phyloP scores from a whole-genome alignment of 2,113 vertebrate species.

The Ailuropoda melanoleuca region DNA sequence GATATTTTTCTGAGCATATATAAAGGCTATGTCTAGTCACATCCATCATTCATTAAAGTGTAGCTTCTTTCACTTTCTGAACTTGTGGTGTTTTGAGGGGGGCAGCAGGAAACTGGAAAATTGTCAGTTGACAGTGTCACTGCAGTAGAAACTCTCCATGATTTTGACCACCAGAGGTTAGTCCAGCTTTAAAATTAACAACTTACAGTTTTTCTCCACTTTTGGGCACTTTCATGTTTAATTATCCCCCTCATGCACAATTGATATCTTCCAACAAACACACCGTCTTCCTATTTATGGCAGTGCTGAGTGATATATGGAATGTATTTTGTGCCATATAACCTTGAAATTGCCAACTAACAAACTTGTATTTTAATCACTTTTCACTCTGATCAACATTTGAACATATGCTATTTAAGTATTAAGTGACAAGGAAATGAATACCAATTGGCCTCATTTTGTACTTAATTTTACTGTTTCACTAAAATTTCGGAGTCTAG shows the following conservation, averaged over 20 bases:
- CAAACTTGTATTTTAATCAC: background rate
- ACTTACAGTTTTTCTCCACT: background rate
- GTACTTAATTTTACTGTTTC: background rate
- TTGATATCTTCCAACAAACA: background rate
- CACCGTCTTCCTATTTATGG: background rate
- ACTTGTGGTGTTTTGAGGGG: background rate
- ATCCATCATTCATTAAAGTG: background rate
- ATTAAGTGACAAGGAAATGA: background rate
- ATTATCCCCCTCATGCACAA: background rate
- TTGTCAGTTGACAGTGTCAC: background rate
- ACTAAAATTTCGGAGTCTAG: conserved; percentile 21
- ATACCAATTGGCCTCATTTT: background rate
- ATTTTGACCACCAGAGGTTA: background rate
- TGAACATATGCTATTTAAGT: background rate
- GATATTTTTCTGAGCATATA: background rate
- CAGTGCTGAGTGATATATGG: background rate
- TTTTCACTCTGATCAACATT: conserved; percentile 5
- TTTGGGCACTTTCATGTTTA: background rate
- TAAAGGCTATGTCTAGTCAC: background rate
- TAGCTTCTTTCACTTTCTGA: background rate
- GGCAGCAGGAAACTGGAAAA: background rate
- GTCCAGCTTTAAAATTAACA: background rate
- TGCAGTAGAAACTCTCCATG: background rate
- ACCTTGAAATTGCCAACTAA: conserved; percentile 3
- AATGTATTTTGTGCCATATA: background rate